Evolutionary conservation across 2,113 vertebrate species (phyloP).

Genomic region (Sula dactylatra): DNA sequence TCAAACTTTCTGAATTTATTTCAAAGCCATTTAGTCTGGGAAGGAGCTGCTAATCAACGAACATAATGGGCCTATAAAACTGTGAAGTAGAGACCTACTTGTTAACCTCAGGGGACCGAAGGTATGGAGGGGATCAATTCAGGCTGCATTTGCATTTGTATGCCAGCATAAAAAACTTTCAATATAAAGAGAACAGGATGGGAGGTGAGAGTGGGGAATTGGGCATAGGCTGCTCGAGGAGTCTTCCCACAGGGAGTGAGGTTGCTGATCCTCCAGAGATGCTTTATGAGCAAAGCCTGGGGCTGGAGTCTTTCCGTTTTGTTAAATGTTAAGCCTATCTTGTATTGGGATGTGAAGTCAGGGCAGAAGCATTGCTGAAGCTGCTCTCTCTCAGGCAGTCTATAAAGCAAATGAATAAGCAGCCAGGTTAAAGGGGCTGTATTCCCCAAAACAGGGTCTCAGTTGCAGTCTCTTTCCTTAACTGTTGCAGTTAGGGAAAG

Average conservation of each 20-base stretch:
- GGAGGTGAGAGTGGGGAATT: background rate
- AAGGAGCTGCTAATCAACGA: conserved; percentile 4
- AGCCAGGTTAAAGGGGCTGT: background rate
- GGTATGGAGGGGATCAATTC: background rate
- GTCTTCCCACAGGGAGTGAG: background rate
- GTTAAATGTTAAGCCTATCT: background rate
- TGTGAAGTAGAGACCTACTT: background rate
- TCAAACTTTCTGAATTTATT: background rate
- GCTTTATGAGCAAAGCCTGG: background rate
- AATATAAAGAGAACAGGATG: background rate
- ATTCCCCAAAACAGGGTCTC: background rate
- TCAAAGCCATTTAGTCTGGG: background rate
- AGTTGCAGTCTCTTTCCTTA: background rate
- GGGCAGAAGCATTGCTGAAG: background rate
- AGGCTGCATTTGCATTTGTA: background rate
- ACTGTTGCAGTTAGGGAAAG: background rate
- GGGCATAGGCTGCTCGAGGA: background rate
- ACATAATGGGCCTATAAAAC: background rate
- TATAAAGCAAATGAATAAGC: background rate
- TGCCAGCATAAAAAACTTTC: background rate
- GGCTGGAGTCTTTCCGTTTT: background rate
- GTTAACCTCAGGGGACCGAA: background rate
- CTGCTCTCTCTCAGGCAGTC: background rate
- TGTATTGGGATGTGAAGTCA: background rate
- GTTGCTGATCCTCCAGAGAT: background rate